A percentile compares a stretch with the other conserved stretches of the same genome.
These are phyloP conservation scores for Muricea muricata DNA, from an alignment of 92 coral and sea anemone species.

Conservation along the genomic window DNA sequence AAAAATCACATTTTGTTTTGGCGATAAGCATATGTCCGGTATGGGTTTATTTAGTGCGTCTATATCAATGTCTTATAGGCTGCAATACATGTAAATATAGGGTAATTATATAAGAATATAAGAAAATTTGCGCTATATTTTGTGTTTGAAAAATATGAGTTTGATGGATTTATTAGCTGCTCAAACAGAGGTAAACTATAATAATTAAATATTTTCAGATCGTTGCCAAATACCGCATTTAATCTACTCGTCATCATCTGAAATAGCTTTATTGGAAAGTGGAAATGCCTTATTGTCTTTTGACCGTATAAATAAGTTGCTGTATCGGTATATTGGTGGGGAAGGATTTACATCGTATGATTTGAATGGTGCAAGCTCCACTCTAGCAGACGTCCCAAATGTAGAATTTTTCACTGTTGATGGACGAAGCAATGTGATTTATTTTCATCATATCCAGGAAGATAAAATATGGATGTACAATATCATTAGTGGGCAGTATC, in stretches of 20 bases:
- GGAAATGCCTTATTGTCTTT: background rate
- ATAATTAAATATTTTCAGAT: background rate
- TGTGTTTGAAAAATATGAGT: no score
- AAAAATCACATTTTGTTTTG: no score
- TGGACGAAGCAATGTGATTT: background rate
- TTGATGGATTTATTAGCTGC: background rate
- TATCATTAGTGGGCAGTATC: background rate
- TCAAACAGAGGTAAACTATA: no score
- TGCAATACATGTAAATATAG: no score
- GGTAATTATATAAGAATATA: no score
- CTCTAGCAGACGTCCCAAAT: background rate
- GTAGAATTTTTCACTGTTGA: background rate
- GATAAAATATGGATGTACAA: background rate
- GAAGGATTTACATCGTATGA: background rate
- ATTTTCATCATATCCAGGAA: background rate
- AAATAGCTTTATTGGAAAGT: background rate
- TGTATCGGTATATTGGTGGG: background rate
- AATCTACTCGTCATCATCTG: background rate
- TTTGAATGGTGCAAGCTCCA: background rate
- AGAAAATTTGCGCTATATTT: no score
- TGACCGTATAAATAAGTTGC: background rate
- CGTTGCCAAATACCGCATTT: slow-evolving; percentile 1
- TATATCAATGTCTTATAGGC: no score
- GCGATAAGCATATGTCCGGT: no score
- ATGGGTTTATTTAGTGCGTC: no score